Base-by-base conservation (phyloP, 2,113 vertebrate species). In the Syrmaticus mikado region DNA sequence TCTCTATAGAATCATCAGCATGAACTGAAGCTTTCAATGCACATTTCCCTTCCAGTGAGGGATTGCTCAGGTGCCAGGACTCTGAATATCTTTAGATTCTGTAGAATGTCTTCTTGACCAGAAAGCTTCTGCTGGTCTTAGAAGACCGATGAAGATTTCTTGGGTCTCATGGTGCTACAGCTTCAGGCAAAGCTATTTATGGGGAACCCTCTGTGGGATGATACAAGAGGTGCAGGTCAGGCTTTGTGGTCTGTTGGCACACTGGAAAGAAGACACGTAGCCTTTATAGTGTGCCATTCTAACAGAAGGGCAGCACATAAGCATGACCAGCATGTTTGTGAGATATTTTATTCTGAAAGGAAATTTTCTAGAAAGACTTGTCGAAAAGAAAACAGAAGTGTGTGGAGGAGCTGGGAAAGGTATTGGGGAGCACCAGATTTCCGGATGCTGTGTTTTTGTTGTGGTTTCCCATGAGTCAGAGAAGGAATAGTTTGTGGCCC, bases 391-490 rank as follows among this genome's bases (percentile, higher is more conserved):
- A 48, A 4, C 0, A 80, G 30, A 70, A 48, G 5, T 3, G 21
- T 71, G 34, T 46, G 61, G 43, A 88, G 73, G 43, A 64, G 89
- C 28, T 52, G 40, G 89, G 72, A 87, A 87, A 48, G 50, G 85
- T 81, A 52, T 43, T 48, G 79, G 85, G 92, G 66, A 89, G 72
- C 41, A 38, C 21, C 1, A 1, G 64, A 13, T 90, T 93, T 93
- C 81, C 0, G 3, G 64, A 27, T 77, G 60, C 67, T 82, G 62
- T 20, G 34, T 79, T 93, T 91, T 46, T 92, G 46, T 92, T 90
- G 91, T 91, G 95, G 89, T 90, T 93, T 82, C 41, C 60, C 20
- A 2, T 94, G 85, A 93, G 52, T 95, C 93, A 85, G 79, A 94
- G 94, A n/a, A 74, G 61, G 91, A 96, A 34, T 82, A 92, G 60